A percentile compares a stretch with the other conserved stretches of the same genome.
Evolutionary conservation across 2,797 vertebrate species (phyloP).

Genomic region (Paramormyrops hopkinsi): DNA sequence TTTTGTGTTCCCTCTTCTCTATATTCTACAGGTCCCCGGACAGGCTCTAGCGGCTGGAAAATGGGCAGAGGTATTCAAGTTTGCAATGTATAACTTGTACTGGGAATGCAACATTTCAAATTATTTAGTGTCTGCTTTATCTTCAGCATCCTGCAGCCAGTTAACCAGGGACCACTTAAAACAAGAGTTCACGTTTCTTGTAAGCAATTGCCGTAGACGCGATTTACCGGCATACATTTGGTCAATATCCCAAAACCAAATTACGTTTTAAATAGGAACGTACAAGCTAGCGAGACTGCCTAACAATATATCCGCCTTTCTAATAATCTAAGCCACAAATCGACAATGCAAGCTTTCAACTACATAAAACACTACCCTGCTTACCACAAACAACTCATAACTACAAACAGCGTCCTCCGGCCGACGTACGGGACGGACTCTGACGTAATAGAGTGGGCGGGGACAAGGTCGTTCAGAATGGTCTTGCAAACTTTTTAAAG

Average conservation of each 20-base stretch:
- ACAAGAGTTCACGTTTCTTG: background rate
- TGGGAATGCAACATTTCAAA: background rate
- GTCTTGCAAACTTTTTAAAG: background rate
- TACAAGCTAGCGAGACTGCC: background rate
- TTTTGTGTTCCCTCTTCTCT: background rate
- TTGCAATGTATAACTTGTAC: background rate
- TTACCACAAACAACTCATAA: background rate
- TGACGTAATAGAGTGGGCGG: background rate
- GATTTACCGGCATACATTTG: background rate
- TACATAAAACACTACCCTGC: background rate
- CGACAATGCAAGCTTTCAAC: background rate
- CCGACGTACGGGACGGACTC: background rate
- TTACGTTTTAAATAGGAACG: background rate
- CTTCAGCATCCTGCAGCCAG: background rate
- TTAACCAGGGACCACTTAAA: background rate
- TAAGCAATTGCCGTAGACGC: background rate
- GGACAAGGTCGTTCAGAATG: background rate
- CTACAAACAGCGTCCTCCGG: background rate
- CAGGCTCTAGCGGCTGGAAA: background rate
- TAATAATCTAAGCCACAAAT: background rate
- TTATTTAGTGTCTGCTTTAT: background rate
- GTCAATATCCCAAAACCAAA: background rate
- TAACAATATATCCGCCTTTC: background rate
- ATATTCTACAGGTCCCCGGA: background rate
- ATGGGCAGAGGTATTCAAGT: background rate